Evolutionary conservation across 2,888 invertebrate species (phyloP).

Genomic region (Cataglyphis altisquamis): DNA sequence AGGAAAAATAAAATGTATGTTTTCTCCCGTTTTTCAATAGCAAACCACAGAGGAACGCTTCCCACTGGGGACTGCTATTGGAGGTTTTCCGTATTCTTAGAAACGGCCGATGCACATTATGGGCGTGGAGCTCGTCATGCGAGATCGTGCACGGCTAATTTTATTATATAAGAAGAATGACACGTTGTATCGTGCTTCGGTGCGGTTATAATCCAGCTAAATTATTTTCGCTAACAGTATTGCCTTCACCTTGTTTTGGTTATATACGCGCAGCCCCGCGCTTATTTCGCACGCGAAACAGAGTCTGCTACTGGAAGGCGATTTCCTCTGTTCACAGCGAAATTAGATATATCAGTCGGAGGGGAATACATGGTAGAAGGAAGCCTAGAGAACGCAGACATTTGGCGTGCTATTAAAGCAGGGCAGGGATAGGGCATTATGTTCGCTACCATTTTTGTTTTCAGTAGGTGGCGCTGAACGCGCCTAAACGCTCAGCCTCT

Average conservation of each 20-base stretch:
- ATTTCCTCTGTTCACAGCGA: conserved; percentile 79
- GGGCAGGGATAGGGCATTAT: conserved; percentile 85
- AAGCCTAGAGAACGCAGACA: conserved; percentile 82
- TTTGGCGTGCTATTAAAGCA: conserved; percentile 84
- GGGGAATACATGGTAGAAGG: conserved; percentile 83
- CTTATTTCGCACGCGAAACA: conserved; percentile 79
- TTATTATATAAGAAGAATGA: conserved; percentile 81
- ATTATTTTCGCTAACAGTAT: conserved; percentile 72
- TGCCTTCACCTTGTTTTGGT: conserved; percentile 80
- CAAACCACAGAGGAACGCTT: conserved; percentile 55
- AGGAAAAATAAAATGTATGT: conserved; percentile 61
- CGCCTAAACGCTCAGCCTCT: not conserved
- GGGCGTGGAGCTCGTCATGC: conserved; percentile 60
- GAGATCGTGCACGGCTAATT: conserved; percentile 71
- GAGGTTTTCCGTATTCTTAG: conserved; percentile 61
- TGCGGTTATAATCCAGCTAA: conserved; percentile 82
- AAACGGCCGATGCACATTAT: conserved; percentile 63
- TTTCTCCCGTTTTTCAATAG: conserved; percentile 53
- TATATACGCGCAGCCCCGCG: conserved; percentile 73
- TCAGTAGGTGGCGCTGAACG: conserved; percentile 81
- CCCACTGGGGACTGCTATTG: conserved; percentile 64
- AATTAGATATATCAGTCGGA: conserved; percentile 79
- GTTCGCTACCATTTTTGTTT: conserved; percentile 85
- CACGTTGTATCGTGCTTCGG: conserved; percentile 72
- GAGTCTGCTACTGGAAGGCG: conserved; percentile 74